Conservation (phyloP, 2,113 vertebrate species). For the Emydocephalus ijimae region DNA sequence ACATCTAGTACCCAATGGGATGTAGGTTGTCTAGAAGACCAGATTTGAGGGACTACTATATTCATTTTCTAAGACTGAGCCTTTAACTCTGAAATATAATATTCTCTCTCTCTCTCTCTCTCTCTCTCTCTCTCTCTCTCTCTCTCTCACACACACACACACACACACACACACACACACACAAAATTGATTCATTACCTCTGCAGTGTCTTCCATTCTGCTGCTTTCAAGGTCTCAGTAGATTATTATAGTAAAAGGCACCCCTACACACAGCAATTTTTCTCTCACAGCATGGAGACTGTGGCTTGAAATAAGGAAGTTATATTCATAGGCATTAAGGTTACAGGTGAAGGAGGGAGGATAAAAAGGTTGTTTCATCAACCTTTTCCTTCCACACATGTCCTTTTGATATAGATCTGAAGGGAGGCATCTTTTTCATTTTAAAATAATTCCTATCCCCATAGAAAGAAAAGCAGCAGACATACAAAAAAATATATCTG, state of each 20-base stretch:
- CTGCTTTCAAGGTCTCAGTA: slow-evolving; percentile 16
- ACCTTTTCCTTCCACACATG: too few species aligned
- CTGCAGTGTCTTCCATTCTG: background rate
- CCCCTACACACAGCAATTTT: background rate
- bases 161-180: background rate
- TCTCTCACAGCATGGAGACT: background rate
- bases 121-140: too few species aligned
- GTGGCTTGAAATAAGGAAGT: slow-evolving; percentile 11
- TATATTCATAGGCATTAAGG: background rate
- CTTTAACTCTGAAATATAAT: background rate
- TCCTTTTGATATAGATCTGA: slow-evolving; percentile 1
- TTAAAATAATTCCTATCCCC: background rate
- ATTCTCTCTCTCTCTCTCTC: background rate
- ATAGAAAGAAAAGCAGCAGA: background rate
- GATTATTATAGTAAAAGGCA: background rate
- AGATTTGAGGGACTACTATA: background rate
- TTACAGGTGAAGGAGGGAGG: slow-evolving; percentile 4
- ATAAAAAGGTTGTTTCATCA: background rate
- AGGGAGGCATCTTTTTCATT: background rate
- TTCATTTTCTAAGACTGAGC: background rate
- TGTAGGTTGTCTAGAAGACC: background rate
- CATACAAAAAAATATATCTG: background rate
- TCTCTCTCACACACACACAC: too few species aligned
- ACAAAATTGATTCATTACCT: background rate
- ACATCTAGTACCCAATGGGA: background rate